A percentile compares a stretch with the other conserved stretches of the same genome.
Evolutionary conservation across 2,888 invertebrate genomes (phyloP).

Genomic region (Ypsolopha scabrella): DNA sequence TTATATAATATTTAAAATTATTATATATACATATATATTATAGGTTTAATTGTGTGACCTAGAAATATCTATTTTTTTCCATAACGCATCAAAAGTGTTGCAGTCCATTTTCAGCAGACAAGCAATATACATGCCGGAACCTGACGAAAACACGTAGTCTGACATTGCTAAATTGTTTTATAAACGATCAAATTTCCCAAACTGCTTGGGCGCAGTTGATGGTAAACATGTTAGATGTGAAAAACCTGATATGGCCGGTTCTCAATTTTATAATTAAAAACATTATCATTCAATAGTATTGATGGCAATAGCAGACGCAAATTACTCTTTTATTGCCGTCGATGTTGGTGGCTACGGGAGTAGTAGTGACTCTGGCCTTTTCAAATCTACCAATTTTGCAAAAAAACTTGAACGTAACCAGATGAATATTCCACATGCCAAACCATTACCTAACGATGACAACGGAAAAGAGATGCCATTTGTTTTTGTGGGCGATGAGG

Average conservation of each 20-base stretch:
- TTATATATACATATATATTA: no score
- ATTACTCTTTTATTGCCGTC: neutral
- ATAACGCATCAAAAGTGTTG: no score
- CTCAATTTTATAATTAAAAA: slow-evolving; percentile 5
- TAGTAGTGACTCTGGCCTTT: neutral
- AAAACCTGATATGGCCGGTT: slow-evolving; percentile 2
- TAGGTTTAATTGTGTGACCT: no score
- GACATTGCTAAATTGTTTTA: neutral
- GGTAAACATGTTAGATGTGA: slow-evolving; percentile 5
- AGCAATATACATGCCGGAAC: slow-evolving; percentile 1
- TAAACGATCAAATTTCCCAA: slow-evolving; percentile 1
- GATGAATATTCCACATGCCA: neutral
- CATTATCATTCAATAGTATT: slow-evolving; percentile 1
- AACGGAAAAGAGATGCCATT: slow-evolving; percentile 9
- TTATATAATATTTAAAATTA: no score
- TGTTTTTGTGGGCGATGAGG: slow-evolving; percentile 16
- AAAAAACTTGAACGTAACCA: neutral
- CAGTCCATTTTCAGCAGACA: no score
- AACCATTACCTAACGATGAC: neutral
- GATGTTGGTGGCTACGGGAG: neutral
- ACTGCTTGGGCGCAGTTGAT: slow-evolving; percentile 2
- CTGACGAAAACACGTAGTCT: neutral
- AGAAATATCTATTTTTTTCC: no score
- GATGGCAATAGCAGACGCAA: slow-evolving; percentile 3
- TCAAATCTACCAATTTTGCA: neutral